Percentiles rank a stretch among this genome's conserved stretches.
Evolutionary conservation across 2,113 vertebrate genomes (phyloP).

Genomic region (Eurystomus gularis): DNA sequence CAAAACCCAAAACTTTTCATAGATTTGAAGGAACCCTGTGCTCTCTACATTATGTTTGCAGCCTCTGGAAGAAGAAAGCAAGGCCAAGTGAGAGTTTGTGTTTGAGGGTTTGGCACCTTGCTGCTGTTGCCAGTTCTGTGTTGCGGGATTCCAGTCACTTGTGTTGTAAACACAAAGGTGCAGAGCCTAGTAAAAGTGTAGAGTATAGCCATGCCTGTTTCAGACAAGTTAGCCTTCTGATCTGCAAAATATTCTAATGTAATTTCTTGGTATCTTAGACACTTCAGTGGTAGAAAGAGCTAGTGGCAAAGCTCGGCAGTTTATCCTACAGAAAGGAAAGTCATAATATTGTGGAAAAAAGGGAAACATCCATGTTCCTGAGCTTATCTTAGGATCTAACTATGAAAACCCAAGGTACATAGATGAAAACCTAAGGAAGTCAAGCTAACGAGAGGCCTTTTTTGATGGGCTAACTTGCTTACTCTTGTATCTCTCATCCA

Average conservation of each 20-base stretch:
- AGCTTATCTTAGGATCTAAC: neutral
- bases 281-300: neutral
- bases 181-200: neutral
- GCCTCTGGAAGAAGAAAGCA: neutral
- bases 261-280: neutral
- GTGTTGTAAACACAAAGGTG: neutral
- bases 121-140: neutral
- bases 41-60: neutral
- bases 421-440: neutral
- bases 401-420: neutral
- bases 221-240: neutral
- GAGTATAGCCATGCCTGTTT: neutral
- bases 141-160: neutral
- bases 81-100: neutral
- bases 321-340: neutral
- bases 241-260: neutral
- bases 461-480: neutral
- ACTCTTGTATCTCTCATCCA: neutral
- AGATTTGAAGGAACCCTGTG: neutral
- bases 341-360: neutral
- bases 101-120: neutral
- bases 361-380: neutral
- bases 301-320: neutral
- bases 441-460: neutral
- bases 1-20: neutral